Percentiles rank a stretch among this genome's conserved stretches.
Evolutionary conservation across 2,888 invertebrate genomes (phyloP).

Genomic region (Drosophila conformis): DNA sequence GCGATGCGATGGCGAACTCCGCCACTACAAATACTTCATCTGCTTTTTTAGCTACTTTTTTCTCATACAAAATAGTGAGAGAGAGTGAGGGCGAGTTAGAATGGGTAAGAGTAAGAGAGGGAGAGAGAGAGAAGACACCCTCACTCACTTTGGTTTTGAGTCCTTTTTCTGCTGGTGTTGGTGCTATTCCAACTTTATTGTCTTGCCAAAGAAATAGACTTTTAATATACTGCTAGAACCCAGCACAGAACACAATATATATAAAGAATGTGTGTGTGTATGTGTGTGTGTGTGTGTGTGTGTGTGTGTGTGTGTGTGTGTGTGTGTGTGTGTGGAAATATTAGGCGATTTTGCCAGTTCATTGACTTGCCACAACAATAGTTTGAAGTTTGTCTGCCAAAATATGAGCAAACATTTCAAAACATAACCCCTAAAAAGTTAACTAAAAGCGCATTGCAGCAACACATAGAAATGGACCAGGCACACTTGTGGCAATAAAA

Average conservation of each 20-base stretch:
- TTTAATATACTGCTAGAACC: slow-evolving; percentile 73
- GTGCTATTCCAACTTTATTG: slow-evolving; percentile 66
- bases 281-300: slow-evolving; percentile 6
- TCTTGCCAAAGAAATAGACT: slow-evolving; percentile 80
- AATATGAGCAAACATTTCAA: slow-evolving; percentile 54
- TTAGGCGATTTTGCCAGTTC: slow-evolving; percentile 79
- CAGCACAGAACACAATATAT: slow-evolving; percentile 50
- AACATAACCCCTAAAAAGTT: slow-evolving; percentile 9
- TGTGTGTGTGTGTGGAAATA: slow-evolving; percentile 58
- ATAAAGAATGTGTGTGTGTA: background rate
- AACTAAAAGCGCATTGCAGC: slow-evolving; percentile 6
- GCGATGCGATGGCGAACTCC: slow-evolving; percentile 22
- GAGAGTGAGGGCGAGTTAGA: background rate
- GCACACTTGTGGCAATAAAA: slow-evolving; percentile 17
- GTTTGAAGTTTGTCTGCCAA: slow-evolving; percentile 79
- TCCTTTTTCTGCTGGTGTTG: slow-evolving; percentile 24
- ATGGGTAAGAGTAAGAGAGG: background rate
- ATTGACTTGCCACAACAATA: slow-evolving; percentile 78
- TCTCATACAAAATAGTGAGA: background rate
- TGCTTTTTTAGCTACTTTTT: slow-evolving; percentile 42
- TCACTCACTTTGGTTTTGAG: background rate
- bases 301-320: slow-evolving; percentile 30
- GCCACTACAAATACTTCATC: slow-evolving; percentile 49
- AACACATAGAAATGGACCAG: slow-evolving; percentile 9
- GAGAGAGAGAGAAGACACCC: background rate